Evolutionary conservation across 2,113 vertebrate species (phyloP).

Genomic region (Rhinoderma darwinii): DNA sequence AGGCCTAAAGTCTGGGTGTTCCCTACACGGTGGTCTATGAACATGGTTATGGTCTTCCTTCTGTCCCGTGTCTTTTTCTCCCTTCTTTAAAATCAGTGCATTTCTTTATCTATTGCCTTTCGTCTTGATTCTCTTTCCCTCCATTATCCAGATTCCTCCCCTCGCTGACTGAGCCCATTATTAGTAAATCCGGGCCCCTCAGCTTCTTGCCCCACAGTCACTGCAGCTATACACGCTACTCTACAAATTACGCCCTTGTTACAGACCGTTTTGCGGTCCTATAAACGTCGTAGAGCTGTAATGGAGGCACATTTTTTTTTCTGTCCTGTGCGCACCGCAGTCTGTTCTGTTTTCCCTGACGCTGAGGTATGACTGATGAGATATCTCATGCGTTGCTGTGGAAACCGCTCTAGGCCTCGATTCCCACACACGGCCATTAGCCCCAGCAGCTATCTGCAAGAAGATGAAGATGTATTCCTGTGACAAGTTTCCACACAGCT

Average conservation of each 20-base stretch:
- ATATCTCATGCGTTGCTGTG: neutral
- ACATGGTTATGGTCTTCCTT: too few species aligned
- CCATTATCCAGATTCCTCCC: too few species aligned
- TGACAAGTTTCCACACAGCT: neutral
- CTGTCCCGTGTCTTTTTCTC: too few species aligned
- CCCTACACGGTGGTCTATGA: too few species aligned
- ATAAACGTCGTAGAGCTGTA: neutral
- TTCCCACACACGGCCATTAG: constrained; percentile 17
- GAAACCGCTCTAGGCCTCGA: constrained; percentile 34
- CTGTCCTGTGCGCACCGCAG: neutral
- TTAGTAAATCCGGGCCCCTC: neutral
- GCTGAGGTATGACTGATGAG: constrained; percentile 18
- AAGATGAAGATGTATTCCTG: neutral
- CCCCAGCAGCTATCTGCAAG: neutral
- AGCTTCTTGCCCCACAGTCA: neutral
- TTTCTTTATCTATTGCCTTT: too few species aligned
- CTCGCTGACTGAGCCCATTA: too few species aligned
- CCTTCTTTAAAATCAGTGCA: too few species aligned
- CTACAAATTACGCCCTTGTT: neutral
- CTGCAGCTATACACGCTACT: neutral
- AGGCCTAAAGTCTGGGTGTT: too few species aligned
- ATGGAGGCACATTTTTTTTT: neutral
- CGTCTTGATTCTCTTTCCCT: too few species aligned
- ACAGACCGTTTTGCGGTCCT: rapidly evolving
- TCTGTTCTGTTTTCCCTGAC: neutral